These are phyloP conservation scores for Pipa parva DNA, from an alignment of 2,113 vertebrate species.

Conservation along the genomic window DNA sequence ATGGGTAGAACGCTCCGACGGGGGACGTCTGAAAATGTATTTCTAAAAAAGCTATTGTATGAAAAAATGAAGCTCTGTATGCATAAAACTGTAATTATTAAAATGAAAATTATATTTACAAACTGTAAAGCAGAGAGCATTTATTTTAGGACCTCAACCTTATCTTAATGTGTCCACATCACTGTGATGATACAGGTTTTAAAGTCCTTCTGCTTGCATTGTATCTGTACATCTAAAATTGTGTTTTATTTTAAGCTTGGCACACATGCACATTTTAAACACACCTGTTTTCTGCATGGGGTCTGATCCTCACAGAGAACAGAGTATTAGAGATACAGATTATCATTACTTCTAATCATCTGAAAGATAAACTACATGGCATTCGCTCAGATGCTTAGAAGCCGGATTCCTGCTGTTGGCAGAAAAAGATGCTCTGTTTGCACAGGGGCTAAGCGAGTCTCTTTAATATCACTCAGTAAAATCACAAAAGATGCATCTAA, in stretches of 20 bases:
- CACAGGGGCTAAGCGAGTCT: not conserved
- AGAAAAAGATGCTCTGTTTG: not conserved
- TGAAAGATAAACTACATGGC: not conserved
- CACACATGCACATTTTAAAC: not conserved
- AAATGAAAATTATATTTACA: too few species aligned
- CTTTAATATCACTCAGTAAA: not conserved
- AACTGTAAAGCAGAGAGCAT: too few species aligned
- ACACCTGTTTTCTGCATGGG: constrained; percentile 20
- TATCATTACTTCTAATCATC: constrained; percentile 14
- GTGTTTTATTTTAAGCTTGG: not conserved
- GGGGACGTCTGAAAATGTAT: too few species aligned
- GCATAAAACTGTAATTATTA: too few species aligned
- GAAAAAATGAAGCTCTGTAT: too few species aligned
- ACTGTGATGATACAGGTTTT: too few species aligned
- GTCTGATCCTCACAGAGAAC: not conserved
- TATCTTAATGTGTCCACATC: not conserved
- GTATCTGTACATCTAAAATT: too few species aligned
- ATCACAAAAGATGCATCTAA: not conserved
- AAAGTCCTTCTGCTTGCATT: not conserved
- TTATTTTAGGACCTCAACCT: too few species aligned
- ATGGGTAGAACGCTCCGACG: too few species aligned
- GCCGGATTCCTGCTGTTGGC: not conserved
- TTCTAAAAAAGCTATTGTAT: too few species aligned
- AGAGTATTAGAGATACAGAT: not conserved
- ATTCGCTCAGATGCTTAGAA: not conserved